These are phyloP conservation scores for Onthophagus taurus DNA, from an alignment of 1,140 invertebrate species.

Conservation along the genomic window DNA sequence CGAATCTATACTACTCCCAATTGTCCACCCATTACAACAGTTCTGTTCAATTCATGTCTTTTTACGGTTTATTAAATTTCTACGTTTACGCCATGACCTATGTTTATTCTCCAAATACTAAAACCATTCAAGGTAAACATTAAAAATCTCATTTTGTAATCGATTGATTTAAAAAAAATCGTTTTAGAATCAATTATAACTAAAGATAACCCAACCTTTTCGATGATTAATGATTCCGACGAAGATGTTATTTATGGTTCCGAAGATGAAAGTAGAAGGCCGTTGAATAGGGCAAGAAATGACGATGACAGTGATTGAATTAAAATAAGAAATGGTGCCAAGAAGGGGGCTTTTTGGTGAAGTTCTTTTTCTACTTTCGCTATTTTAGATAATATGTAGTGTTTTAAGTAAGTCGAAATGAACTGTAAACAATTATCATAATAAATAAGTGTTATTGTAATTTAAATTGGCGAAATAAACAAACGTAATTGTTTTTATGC, in stretches of 20 bases:
- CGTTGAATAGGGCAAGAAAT: conserved; percentile 55
- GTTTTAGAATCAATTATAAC: conserved; percentile 76
- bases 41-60: conserved; percentile 88
- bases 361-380: too few species aligned
- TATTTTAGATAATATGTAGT: too few species aligned
- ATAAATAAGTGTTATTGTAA: too few species aligned
- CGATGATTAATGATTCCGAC: conserved; percentile 97
- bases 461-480: too few species aligned
- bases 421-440: too few species aligned
- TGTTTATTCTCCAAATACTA: conserved; percentile 75
- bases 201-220: conserved; percentile 94
- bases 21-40: conserved; percentile 79
- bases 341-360: too few species aligned
- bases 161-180: not conserved
- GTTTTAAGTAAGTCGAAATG: too few species aligned
- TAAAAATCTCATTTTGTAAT: too few species aligned
- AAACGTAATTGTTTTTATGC: too few species aligned
- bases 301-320: conserved; percentile 64
- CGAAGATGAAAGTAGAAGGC: conserved; percentile 73
- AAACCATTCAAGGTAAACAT: conserved; percentile 73
- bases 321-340: too few species aligned
- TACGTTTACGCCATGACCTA: conserved; percentile 91
- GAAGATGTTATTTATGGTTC: conserved; percentile 95
- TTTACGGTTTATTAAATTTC: conserved; percentile 92
- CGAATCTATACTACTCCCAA: too few species aligned